Base-by-base conservation (phyloP, 2,888 invertebrate genomes). In the Venustoraphidia nigricollis region DNA sequence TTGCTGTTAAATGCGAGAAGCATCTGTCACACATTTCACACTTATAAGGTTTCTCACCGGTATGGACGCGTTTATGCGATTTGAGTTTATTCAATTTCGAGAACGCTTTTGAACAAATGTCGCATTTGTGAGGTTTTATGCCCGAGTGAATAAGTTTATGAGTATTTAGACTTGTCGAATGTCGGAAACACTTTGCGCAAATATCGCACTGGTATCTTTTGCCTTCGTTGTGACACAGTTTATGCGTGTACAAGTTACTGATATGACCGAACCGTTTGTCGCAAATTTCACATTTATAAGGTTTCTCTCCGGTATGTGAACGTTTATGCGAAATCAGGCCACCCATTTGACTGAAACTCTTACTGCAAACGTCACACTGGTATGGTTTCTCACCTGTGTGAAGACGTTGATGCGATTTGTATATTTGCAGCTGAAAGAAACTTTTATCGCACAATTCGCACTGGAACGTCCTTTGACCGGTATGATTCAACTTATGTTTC, bases 401-500 rank as follows among this genome's bases (percentile, higher is more conserved):
- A 27, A 27, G 27, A 27, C 27, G 27, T 6, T 27, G 27, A 27
- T 27, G 27, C 27, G 65, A 49, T 66, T 65, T 0, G 66, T 65
- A 49, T 6, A 27, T 27, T 6, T 27, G 27, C 27, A 27, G 27
- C 6, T 27, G n/a, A n/a, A 38, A 11, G 5, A 66, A 66, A 55
- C 63, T 64, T 50, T 66, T 66, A 40, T 63, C 64, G 54, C 65
- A 66, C 53, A 65, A 62, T 27, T 53, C 61, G 48, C 66, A 66
- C 51, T 66, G 65, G 49, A 65, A 66, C 9, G 65, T 65, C 41
- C 66, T 57, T 52, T 66, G 65, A 8, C 66, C 65, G 44, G 64
- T 65, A 52, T 66, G 66, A 13, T 14, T 13, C 11, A 36, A 10
- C 3, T 10, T 76, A 76, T 10, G 74, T 75, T 51, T 73, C 71